Conservation (phyloP, 2,797 vertebrate genomes). For the Pachyuromys duprasi region DNA sequence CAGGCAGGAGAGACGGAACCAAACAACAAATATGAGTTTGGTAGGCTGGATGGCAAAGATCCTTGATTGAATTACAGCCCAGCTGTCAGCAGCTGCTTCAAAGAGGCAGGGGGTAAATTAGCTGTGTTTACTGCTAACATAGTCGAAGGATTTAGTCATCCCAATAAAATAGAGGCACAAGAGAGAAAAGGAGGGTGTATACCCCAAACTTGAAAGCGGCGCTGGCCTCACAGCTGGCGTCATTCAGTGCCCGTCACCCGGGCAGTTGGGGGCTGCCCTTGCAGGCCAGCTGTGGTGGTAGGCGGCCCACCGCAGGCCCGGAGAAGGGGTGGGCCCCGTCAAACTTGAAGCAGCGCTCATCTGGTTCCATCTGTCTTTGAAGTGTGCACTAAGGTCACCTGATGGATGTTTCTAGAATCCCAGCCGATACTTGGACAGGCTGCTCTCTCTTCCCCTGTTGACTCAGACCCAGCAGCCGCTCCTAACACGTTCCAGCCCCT, state of each 20-base stretch:
- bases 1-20: slow-evolving; percentile 67
- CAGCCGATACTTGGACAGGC: background rate
- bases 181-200: slow-evolving; percentile 76
- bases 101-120: slow-evolving; percentile 89
- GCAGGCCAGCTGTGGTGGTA: slow-evolving; percentile 68
- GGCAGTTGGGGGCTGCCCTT: slow-evolving; percentile 76
- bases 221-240: slow-evolving; percentile 74
- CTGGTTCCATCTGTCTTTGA: slow-evolving; percentile 67
- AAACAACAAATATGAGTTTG: slow-evolving; percentile 77
- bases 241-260: slow-evolving; percentile 77
- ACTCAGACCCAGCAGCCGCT: background rate
- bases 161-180: slow-evolving; percentile 90
- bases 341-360: background rate
- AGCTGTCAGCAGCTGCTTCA: slow-evolving; percentile 92
- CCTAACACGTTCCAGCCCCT: slow-evolving; percentile 62
- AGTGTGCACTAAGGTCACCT: slow-evolving; percentile 33
- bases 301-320: slow-evolving; percentile 60
- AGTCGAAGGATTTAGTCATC: slow-evolving; percentile 90
- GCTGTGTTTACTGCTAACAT: slow-evolving; percentile 91
- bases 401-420: background rate
- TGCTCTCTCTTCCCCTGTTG: background rate
- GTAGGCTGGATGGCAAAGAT: slow-evolving; percentile 82
- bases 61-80: slow-evolving; percentile 86
- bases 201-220: slow-evolving; percentile 79
- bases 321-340: slow-evolving; percentile 57